These are phyloP conservation scores for Nymphalis urticae DNA, from an alignment of 2,888 invertebrate species.

Conservation along the genomic window DNA sequence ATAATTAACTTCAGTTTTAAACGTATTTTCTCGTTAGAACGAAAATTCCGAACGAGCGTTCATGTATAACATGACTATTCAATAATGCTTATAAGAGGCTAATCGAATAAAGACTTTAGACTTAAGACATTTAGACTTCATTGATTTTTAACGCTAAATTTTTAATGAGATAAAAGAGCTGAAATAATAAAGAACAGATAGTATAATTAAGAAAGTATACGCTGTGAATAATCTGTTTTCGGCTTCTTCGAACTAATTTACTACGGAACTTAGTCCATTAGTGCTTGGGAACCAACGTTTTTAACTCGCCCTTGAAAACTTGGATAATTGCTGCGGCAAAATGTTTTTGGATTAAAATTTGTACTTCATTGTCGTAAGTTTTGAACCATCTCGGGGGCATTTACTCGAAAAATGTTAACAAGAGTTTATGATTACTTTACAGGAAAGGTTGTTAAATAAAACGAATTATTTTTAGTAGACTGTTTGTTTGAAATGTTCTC, in stretches of 20 bases:
- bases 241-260: slow-evolving; percentile 23
- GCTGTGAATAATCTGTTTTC: slow-evolving; percentile 7
- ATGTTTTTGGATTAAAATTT: slow-evolving; percentile 38
- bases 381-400: slow-evolving; percentile 29
- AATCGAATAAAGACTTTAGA: too few relatives aligned
- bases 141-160: too few relatives aligned
- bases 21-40: too few relatives aligned
- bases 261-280: slow-evolving; percentile 38
- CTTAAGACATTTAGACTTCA: too few relatives aligned
- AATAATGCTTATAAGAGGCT: too few relatives aligned
- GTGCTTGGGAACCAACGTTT: slow-evolving; percentile 34
- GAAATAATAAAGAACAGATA: background rate
- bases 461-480: background rate
- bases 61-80: too few relatives aligned
- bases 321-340: slow-evolving; percentile 35
- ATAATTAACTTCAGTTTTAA: too few relatives aligned
- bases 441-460: background rate
- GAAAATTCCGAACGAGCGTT: too few relatives aligned
- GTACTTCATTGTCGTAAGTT: slow-evolving; percentile 28
- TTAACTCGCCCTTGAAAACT: slow-evolving; percentile 37
- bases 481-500: background rate
- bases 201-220: background rate
- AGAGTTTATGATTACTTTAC: slow-evolving; percentile 17
- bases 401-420: slow-evolving; percentile 24
- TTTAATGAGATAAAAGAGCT: too few relatives aligned